These are phyloP conservation scores for Calliopsis andreniformis DNA, from an alignment of 1,140 invertebrate genomes.

Conservation along the genomic window DNA sequence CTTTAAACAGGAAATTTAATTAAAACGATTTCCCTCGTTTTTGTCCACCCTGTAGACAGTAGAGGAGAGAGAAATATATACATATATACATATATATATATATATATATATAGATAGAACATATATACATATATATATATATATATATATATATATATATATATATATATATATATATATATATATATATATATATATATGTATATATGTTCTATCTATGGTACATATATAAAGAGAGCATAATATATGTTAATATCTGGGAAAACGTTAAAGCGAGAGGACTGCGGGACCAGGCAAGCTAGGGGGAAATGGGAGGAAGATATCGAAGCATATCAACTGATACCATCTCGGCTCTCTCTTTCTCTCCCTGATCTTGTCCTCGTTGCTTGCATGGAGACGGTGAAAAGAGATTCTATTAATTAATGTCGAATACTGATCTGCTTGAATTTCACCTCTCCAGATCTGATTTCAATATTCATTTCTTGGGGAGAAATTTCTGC, in stretches of 20 bases:
- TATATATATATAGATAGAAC: too few relatives aligned
- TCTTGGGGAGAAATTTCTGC: too few relatives aligned
- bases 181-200: slow-evolving; percentile 7
- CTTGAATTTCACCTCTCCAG: too few relatives aligned
- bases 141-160: too few relatives aligned
- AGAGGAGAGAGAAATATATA: too few relatives aligned
- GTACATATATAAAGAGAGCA: slow-evolving; percentile 33
- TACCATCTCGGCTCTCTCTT: slow-evolving; percentile 34
- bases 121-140: too few relatives aligned
- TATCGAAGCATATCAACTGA: slow-evolving; percentile 58
- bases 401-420: slow-evolving; percentile 25
- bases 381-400: not conserved
- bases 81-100: too few relatives aligned
- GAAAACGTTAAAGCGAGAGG: slow-evolving; percentile 20
- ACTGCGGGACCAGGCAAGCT: slow-evolving; percentile 46
- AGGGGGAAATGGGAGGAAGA: slow-evolving; percentile 1
- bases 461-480: too few relatives aligned
- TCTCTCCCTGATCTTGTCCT: slow-evolving; percentile 30
- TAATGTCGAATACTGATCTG: slow-evolving; percentile 3
- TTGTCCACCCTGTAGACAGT: too few relatives aligned
- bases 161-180: slow-evolving; percentile 9
- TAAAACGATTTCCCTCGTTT: too few relatives aligned
- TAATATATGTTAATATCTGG: slow-evolving; percentile 28
- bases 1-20: too few relatives aligned
- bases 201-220: slow-evolving; percentile 9